Percentiles rank a stretch among this genome's conserved stretches.
These are phyloP conservation scores for Eospalax fontanierii DNA, from an alignment of 2,797 vertebrate genomes.

Conservation along the genomic window DNA sequence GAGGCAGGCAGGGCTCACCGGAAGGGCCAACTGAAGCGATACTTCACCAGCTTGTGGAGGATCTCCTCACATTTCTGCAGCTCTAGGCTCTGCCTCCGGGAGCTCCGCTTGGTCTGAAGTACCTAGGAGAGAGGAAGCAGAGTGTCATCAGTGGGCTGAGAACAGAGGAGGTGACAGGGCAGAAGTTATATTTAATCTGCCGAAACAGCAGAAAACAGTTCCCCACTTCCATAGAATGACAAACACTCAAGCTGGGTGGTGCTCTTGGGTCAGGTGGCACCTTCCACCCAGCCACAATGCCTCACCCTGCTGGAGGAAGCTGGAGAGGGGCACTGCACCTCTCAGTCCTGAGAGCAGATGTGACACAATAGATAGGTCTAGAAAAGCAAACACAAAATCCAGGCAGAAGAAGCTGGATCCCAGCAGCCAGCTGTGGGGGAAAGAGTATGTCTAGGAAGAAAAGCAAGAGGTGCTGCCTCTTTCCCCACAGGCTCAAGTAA, in stretches of 20 bases:
- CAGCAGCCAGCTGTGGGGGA: not conserved
- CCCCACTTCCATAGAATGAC: not conserved
- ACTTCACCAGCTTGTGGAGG: slow-evolving; percentile 96
- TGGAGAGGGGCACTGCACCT: not conserved
- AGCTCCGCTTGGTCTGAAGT: slow-evolving; percentile 92
- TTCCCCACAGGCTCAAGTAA: not conserved
- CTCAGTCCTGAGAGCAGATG: not conserved
- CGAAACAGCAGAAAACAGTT: not conserved
- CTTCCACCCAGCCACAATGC: not conserved
- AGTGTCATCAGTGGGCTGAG: not conserved
- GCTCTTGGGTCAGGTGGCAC: not conserved
- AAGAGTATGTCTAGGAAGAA: not conserved
- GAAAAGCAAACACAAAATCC: slow-evolving; percentile 6
- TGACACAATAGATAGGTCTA: slow-evolving; percentile 18
- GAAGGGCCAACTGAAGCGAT: slow-evolving; percentile 98
- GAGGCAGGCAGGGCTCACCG: slow-evolving; percentile 90
- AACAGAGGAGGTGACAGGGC: no score
- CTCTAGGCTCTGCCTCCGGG: slow-evolving; percentile 92
- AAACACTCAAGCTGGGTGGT: not conserved
- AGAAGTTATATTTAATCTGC: not conserved
- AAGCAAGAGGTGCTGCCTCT: not conserved
- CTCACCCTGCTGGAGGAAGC: not conserved
- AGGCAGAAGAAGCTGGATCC: not conserved
- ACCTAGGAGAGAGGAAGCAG: slow-evolving; percentile 90
- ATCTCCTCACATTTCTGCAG: slow-evolving; percentile 97